A percentile compares a stretch with the other conserved stretches of the same genome.
phyloP scores from a whole-genome alignment of 2,797 vertebrate species.

The Lagorchestes hirsutus region DNA sequence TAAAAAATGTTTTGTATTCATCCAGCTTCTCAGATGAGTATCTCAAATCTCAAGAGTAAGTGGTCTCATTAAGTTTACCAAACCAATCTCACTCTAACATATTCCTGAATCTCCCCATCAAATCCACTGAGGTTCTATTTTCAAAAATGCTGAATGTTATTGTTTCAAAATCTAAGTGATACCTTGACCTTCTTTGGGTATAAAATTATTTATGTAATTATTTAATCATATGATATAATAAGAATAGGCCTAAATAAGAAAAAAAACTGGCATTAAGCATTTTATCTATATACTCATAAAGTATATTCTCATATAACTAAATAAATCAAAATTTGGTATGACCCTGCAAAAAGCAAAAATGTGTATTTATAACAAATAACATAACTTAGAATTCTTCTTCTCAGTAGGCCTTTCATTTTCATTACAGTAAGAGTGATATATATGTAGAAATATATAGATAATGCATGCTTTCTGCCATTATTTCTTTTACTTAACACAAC shows the following conservation, averaged over 20 bases:
- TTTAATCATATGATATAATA: conserved; percentile 38
- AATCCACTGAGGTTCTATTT: conserved; percentile 64
- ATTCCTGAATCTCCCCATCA: conserved; percentile 57
- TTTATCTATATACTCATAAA: not conserved
- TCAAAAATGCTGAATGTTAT: conserved; percentile 61
- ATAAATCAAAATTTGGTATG: conserved; percentile 5
- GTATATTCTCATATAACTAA: not conserved
- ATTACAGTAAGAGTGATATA: not conserved
- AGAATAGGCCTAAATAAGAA: conserved; percentile 43
- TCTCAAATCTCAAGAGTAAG: conserved; percentile 66
- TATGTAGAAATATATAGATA: not conserved
- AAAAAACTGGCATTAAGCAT: not conserved
- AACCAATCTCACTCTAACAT: conserved; percentile 71
- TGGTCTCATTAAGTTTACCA: conserved; percentile 74
- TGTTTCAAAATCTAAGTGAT: conserved; percentile 64
- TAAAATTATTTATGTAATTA: conserved; percentile 48
- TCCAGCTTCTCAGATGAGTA: conserved; percentile 47
- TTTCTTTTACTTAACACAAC: not conserved
- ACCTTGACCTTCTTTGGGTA: conserved; percentile 72
- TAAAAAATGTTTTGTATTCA: conserved; percentile 70
- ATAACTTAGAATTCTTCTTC: not conserved
- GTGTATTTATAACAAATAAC: not conserved
- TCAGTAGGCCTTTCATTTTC: not conserved
- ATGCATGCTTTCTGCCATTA: not conserved
- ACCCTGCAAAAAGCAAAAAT: not conserved